Evolutionary conservation across 2,113 vertebrate genomes (phyloP), one percentile per base, ranked within the genome.

Genomic region (Irena cyanogastra): DNA sequence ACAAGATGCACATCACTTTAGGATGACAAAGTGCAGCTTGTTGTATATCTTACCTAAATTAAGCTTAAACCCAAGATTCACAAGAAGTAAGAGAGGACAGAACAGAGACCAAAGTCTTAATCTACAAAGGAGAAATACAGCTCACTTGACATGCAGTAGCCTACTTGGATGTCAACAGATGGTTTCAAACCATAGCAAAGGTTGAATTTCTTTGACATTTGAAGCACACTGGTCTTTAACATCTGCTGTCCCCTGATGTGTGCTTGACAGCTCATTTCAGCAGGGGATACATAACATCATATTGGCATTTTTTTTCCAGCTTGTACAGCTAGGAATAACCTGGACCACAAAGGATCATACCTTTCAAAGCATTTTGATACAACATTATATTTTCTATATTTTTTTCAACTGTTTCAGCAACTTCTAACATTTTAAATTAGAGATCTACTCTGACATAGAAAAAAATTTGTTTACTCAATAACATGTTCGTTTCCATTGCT

Each of bases 191-290:
- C 76, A 44, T 74, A 94, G 79, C 39, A 91, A 94, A 97, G 85
- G 75, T 91, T 96, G 84, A 88, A 94, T 95, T 86, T 94, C 79
- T 91, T 90, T 95, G 96, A 94, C 94, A 95, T 96, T 88, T 95
- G 87, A 96, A 92, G 82, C 79, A 83, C 92, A 92, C 66, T 83
- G 75, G 94, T 95, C 93, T 96, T 94, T 94, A 96, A 83, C 87
- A 86, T 96, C 85, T 93, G 63, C 50, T 95, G 75, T 96, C 50
- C 75, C 71, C 82, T 97, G 95, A 95, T 77, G 65, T 83, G 93
- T 90, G 21, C 47, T 92, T 95, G 96, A 97, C 93, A 96, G 94
- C 33, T 96, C 79, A 80, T 93, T 95, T 95, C 92, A 95, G 64
- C 66, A 80, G 77, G 68, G 85, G 75, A 93, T 83, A 65, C 59